A percentile compares a stretch with the other conserved stretches of the same genome.
phyloP scores from a whole-genome alignment of 2,888 invertebrate species.

The Cosmia pyralina region DNA sequence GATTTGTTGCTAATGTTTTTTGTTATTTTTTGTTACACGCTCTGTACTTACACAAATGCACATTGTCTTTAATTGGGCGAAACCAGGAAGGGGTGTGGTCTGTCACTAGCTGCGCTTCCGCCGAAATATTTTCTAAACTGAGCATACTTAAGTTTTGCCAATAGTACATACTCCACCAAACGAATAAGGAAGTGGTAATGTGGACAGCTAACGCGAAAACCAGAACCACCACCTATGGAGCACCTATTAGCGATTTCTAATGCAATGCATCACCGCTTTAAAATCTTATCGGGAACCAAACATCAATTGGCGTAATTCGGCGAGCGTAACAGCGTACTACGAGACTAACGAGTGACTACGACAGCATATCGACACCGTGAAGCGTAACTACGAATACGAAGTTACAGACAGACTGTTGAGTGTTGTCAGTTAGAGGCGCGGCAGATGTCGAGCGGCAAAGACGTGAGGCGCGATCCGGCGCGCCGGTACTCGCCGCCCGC shows the following conservation, averaged over 20 bases:
- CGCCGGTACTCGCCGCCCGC: conserved; percentile 72
- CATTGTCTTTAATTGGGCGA: too few species aligned
- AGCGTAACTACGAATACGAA: conserved; percentile 27
- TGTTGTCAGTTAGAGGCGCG: conserved; percentile 73
- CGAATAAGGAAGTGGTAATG: conserved; percentile 19
- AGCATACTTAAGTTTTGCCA: too few species aligned
- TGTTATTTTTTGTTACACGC: too few species aligned
- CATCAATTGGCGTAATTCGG: conserved; percentile 61
- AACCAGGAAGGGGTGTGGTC: too few species aligned
- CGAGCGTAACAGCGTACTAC: conserved; percentile 23
- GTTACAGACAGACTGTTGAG: conserved; percentile 22
- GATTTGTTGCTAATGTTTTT: too few species aligned
- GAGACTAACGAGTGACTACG: conserved; percentile 20
- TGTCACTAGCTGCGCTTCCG: too few species aligned
- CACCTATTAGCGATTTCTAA: conserved; percentile 41
- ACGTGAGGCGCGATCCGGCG: conserved; percentile 75
- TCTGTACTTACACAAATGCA: too few species aligned
- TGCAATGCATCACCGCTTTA: conserved; percentile 34
- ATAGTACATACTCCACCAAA: not conserved
- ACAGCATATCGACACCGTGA: conserved; percentile 27
- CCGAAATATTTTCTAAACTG: too few species aligned
- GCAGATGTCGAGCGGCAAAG: conserved; percentile 82
- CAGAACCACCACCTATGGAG: conserved; percentile 19
- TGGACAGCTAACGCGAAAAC: conserved; percentile 1
- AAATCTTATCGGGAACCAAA: conserved; percentile 42